Percentiles rank a stretch among this genome's conserved stretches.
phyloP scores from a whole-genome alignment of 2,113 vertebrate species.

The Agapornis roseicollis region DNA sequence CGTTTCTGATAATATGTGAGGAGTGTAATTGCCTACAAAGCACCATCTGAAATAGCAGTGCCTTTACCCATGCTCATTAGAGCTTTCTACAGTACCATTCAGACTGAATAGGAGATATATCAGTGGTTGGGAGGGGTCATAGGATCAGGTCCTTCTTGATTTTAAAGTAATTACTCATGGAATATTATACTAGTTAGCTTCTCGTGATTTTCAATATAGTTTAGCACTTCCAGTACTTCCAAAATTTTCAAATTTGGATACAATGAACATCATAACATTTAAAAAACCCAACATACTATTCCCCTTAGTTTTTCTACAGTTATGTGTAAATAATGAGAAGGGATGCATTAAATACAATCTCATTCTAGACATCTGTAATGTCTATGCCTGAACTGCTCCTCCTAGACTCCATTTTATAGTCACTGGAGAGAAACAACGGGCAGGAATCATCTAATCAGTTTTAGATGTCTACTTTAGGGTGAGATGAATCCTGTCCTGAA shows the following conservation, averaged over 20 bases:
- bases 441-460: constrained; percentile 5
- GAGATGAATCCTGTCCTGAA: constrained; percentile 33
- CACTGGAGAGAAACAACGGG: background rate
- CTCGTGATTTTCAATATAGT: background rate
- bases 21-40: background rate
- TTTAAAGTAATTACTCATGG: background rate
- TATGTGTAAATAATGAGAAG: constrained; percentile 56
- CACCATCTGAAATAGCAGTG: background rate
- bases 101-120: background rate
- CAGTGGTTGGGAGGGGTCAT: background rate
- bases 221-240: background rate
- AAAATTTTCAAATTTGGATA: background rate
- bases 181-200: background rate
- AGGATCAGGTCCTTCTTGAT: background rate
- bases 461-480: background rate
- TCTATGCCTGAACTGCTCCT: constrained; percentile 19
- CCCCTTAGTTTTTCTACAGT: background rate
- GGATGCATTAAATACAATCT: constrained; percentile 7
- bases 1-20: background rate
- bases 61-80: background rate
- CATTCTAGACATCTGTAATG: background rate
- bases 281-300: background rate
- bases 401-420: background rate
- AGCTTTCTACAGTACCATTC: background rate
- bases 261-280: background rate